Conservation (phyloP, 2,113 vertebrate species). For the Andinoacara biseriatus region DNA sequence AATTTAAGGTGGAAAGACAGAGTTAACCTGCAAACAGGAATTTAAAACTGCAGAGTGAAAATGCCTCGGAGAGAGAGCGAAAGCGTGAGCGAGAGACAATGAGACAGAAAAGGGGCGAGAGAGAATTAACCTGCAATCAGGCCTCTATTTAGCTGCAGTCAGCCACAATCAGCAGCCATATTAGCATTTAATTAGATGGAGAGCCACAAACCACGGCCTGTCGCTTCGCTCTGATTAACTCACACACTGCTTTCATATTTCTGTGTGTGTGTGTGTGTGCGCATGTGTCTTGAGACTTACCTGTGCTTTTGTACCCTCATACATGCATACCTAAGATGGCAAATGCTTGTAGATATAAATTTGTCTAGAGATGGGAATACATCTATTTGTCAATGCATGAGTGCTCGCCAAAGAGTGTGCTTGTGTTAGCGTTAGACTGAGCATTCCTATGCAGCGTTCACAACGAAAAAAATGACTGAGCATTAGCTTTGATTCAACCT, state of each 20-base stretch:
- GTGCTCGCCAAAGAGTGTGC: background rate
- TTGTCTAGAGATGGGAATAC: background rate
- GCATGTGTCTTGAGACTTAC: background rate
- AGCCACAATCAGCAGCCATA: conserved; percentile 63
- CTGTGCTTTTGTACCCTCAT: background rate
- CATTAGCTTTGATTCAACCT: background rate
- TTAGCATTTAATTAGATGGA: conserved; percentile 71
- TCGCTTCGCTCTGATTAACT: conserved; percentile 63
- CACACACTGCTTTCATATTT: conserved; percentile 21
- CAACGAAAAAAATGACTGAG: background rate
- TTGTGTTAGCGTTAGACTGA: background rate
- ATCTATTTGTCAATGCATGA: background rate
- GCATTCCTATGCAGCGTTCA: background rate
- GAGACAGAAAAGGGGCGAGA: conserved; percentile 20
- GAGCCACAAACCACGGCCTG: conserved; percentile 57
- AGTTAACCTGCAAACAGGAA: conserved; percentile 44
- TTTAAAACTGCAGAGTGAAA: background rate
- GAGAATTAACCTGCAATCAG: conserved; percentile 72
- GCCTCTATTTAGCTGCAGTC: conserved; percentile 66
- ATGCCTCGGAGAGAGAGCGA: background rate
- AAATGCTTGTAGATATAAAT: background rate
- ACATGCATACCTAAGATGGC: background rate
- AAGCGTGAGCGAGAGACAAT: conserved; percentile 22
- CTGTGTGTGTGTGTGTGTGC: background rate
- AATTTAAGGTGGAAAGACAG: conserved; percentile 32